phyloP scores from a whole-genome alignment of 1,140 invertebrate genomes.

The Solenopsis invicta region DNA sequence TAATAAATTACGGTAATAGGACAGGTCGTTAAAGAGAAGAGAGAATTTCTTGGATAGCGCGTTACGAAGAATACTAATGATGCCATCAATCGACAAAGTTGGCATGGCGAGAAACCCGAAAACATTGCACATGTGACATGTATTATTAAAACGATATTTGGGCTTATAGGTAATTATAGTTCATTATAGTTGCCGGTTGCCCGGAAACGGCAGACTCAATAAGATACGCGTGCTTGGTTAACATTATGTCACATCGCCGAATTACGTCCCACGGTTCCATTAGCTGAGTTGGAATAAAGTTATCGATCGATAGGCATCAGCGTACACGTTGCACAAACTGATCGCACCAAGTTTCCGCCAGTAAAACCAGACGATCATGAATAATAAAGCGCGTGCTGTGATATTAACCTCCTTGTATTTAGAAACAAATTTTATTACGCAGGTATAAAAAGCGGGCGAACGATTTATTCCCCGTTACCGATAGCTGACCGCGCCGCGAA shows the following conservation, averaged over 20 bases:
- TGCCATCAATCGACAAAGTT: slow-evolving; percentile 65
- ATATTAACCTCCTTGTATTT: slow-evolving; percentile 51
- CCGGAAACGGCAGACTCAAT: slow-evolving; percentile 70
- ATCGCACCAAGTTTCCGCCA: slow-evolving; percentile 54
- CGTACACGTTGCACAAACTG: slow-evolving; percentile 58
- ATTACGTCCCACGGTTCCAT: slow-evolving; percentile 77
- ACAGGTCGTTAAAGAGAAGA: slow-evolving; percentile 20
- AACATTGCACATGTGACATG: slow-evolving; percentile 57
- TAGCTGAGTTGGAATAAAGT: slow-evolving; percentile 81
- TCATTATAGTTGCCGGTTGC: slow-evolving; percentile 74
- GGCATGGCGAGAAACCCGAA: slow-evolving; percentile 57
- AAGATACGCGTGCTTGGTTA: slow-evolving; percentile 76
- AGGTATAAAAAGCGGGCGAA: slow-evolving; percentile 18
- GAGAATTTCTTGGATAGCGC: slow-evolving; percentile 47
- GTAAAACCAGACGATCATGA: slow-evolving; percentile 61
- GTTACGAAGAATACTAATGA: slow-evolving; percentile 72
- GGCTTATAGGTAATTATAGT: slow-evolving; percentile 81
- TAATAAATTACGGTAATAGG: slow-evolving; percentile 69
- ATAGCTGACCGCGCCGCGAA: not conserved
- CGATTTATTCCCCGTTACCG: slow-evolving; percentile 43
- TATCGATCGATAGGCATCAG: slow-evolving; percentile 76
- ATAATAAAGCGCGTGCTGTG: slow-evolving; percentile 55
- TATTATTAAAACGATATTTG: slow-evolving; percentile 83
- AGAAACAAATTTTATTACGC: slow-evolving; percentile 54
- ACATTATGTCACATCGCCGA: slow-evolving; percentile 78